Conservation (phyloP, 2,797 vertebrate species). For the Pseudotriccus pelzelni region DNA sequence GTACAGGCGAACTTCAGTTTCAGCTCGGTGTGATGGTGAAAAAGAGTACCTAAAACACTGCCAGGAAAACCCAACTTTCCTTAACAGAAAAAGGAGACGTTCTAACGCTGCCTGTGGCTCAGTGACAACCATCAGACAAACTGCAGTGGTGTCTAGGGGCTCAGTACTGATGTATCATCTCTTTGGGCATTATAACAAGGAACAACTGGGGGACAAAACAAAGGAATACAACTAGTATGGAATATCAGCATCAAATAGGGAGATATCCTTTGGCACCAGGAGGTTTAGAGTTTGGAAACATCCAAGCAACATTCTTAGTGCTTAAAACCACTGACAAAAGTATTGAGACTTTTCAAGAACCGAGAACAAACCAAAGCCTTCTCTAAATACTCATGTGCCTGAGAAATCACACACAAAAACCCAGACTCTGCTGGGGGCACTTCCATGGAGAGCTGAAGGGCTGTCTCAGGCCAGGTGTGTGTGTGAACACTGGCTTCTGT, state of each 20-base stretch:
- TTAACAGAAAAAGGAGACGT: neutral
- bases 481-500: neutral
- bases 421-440: neutral
- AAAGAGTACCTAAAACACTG: neutral
- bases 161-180: neutral
- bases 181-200: neutral
- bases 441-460: slow-evolving; percentile 4
- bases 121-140: neutral
- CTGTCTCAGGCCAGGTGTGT: neutral
- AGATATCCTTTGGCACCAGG: neutral
- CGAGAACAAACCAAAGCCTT: neutral
- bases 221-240: slow-evolving; percentile 35
- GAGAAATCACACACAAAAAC: neutral
- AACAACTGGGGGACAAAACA: slow-evolving; percentile 20
- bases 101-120: neutral
- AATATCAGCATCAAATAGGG: slow-evolving; percentile 6
- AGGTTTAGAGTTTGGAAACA: neutral
- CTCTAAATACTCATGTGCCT: neutral
- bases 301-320: neutral
- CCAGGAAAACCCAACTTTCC: neutral
- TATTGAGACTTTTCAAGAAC: slow-evolving; percentile 18
- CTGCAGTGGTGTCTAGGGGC: neutral
- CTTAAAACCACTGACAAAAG: slow-evolving; percentile 26
- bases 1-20: neutral
- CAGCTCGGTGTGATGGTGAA: neutral